Evolutionary conservation across 2,888 invertebrate species (phyloP).

Genomic region (Myathropa florea): DNA sequence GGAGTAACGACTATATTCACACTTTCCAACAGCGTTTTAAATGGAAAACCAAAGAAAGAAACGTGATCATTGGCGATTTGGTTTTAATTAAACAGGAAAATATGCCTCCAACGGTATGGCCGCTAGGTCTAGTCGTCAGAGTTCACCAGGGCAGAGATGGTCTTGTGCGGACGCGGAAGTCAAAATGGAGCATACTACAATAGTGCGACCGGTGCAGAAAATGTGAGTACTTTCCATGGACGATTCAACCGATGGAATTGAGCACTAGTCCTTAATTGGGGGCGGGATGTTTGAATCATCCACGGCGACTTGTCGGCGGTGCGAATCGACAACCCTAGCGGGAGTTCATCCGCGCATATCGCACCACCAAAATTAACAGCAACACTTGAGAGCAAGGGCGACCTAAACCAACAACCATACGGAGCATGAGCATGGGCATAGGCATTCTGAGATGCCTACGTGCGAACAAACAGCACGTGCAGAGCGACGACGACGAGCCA

Average conservation of each 20-base stretch:
- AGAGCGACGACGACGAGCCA: too few relatives aligned
- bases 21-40: constrained; percentile 18
- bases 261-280: constrained; percentile 20
- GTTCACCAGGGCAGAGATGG: constrained; percentile 6
- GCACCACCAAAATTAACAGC: background rate
- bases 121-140: background rate
- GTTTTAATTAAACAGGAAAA: constrained; percentile 6
- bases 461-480: too few relatives aligned
- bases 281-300: constrained; percentile 8
- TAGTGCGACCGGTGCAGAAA: background rate
- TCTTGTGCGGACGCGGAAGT: constrained; percentile 16
- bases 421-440: background rate
- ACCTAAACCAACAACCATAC: background rate
- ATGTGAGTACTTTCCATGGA: background rate
- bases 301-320: background rate
- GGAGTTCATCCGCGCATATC: background rate
- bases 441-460: background rate
- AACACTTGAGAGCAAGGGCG: background rate
- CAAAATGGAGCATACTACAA: background rate
- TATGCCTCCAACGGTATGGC: constrained; percentile 2
- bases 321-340: background rate
- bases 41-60: background rate
- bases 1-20: background rate
- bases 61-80: background rate
- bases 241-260: background rate